These are phyloP conservation scores for Cygnus atratus DNA, from an alignment of 2,113 vertebrate species.

Conservation along the genomic window DNA sequence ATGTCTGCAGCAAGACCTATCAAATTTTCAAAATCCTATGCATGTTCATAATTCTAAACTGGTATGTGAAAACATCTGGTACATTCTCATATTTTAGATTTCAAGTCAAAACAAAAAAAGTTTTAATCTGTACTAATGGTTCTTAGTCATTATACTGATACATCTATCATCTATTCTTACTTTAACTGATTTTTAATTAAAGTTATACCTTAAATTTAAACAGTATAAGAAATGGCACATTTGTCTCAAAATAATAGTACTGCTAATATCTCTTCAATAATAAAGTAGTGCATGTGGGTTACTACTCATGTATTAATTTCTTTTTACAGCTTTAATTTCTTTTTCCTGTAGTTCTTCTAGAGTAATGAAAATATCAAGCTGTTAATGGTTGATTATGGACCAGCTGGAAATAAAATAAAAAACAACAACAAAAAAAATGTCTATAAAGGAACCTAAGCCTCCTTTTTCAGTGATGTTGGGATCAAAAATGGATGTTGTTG, in stretches of 20 bases:
- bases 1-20: background rate
- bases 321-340: background rate
- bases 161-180: background rate
- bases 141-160: background rate
- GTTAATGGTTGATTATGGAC: background rate
- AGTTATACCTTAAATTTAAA: background rate
- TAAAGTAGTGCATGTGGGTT: background rate
- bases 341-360: background rate
- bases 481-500: background rate
- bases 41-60: background rate
- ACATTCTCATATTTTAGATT: background rate
- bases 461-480: background rate
- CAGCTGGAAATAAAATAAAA: background rate
- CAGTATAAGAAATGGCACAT: background rate
- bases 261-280: background rate
- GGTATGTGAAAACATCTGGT: background rate
- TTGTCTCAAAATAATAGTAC: background rate
- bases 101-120: background rate
- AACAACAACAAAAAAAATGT: background rate
- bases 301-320: background rate
- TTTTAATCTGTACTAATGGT: background rate
- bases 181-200: background rate
- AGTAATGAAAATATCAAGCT: background rate
- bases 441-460: background rate
- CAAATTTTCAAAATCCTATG: background rate